Conservation (phyloP, 2,113 vertebrate genomes). For the Gymnogyps californianus region DNA sequence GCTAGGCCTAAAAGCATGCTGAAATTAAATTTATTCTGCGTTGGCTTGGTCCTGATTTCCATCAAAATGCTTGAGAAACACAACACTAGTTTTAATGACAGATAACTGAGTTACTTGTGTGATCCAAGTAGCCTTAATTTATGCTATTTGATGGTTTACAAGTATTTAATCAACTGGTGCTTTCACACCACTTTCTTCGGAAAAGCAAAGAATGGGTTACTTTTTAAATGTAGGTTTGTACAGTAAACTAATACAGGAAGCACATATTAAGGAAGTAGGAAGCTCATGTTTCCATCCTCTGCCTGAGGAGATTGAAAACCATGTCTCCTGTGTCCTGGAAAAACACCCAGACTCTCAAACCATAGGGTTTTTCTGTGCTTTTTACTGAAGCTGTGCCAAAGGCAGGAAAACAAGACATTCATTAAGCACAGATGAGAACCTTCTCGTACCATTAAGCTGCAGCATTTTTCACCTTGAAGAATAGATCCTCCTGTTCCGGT, state of each 20-base stretch:
- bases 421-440: conserved; percentile 10
- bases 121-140: neutral
- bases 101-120: neutral
- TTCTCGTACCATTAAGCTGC: neutral
- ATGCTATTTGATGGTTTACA: neutral
- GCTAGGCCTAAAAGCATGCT: neutral
- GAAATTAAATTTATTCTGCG: neutral
- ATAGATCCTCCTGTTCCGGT: neutral
- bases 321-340: neutral
- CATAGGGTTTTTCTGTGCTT: neutral
- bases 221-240: neutral
- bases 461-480: conserved; percentile 31
- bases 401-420: neutral
- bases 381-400: neutral
- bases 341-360: neutral
- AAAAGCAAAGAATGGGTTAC: neutral
- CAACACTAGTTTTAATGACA: neutral
- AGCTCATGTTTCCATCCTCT: neutral
- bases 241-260: neutral
- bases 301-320: neutral
- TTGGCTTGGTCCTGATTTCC: neutral
- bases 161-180: neutral
- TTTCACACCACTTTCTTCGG: neutral
- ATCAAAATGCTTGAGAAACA: neutral
- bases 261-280: neutral